Base-by-base conservation (phyloP, 2,797 vertebrate species). In the Tokudaia tokunoshimensis region DNA sequence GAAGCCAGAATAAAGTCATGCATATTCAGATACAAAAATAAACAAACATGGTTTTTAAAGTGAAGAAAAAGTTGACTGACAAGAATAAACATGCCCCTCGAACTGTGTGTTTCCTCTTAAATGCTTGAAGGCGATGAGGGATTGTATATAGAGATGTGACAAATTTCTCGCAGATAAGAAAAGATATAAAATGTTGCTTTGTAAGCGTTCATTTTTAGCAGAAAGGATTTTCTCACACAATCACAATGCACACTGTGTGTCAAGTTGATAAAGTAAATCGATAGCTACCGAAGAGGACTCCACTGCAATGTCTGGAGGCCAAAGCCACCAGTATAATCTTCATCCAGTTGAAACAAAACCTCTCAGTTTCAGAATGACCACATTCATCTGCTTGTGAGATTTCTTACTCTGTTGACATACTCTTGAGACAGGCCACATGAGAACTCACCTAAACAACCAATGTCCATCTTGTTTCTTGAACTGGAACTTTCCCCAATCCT, bases 21-120 rank as follows among this genome's bases (percentile, higher is more conserved):
- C 97, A 98, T 98, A 98, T 98, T 98, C 97, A 3, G 0, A 98
- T 95, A 92, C 92, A 96, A 98, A 99, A 99, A 98, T 98, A 99
- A 98, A 98, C 97, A 98, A 94, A 97, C 95, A 96, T 97, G 97
- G 95, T 97, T 98, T 98, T 97, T 97, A 98, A 98, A 84, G 95
- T 95, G 78, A 75, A 97, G 97, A 95, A 96, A 96, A 92, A 94
- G n/a, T 93, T 95, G 92, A 98, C 89, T 93, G 97, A 94, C 91
- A 97, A 97, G 72, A 91, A 95, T 82, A 98, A 98, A 96, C 14
- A 97, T 72, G 0, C 75, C 93, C 96, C 95, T 95, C 93, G 97
- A 98, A 97, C 91, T 97, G 92, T 12, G 0, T 82, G 86, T 91
- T 98, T 97, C 80, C 57, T 92, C 95, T 95, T 96, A 95, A 83